Conservation (phyloP, 2,888 invertebrate species). For the Tribolium freemani region DNA sequence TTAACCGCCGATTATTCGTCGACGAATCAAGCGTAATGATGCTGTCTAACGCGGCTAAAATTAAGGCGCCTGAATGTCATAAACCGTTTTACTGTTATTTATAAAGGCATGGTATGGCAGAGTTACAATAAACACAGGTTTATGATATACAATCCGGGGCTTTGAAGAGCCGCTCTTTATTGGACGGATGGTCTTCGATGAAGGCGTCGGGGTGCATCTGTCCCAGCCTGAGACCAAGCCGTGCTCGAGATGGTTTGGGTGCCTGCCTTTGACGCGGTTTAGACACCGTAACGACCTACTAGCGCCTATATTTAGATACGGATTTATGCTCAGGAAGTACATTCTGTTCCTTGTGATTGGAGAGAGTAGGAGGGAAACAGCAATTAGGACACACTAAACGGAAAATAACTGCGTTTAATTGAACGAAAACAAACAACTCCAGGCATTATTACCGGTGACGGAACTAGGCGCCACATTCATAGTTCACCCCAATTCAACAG, state of each 20-base stretch:
- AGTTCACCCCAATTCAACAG: background rate
- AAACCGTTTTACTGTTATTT: slow-evolving; percentile 66
- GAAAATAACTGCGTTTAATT: slow-evolving; percentile 21
- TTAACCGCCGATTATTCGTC: slow-evolving; percentile 57
- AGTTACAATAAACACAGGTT: slow-evolving; percentile 66
- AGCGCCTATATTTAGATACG: slow-evolving; percentile 3
- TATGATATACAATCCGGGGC: slow-evolving; percentile 61
- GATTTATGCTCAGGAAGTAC: slow-evolving; percentile 42
- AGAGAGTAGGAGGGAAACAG: slow-evolving; percentile 4
- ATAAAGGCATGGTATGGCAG: slow-evolving; percentile 65
- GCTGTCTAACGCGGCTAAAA: slow-evolving; percentile 48
- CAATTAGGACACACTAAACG: slow-evolving; percentile 33
- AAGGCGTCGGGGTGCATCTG: slow-evolving; percentile 45
- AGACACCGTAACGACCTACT: slow-evolving; percentile 10
- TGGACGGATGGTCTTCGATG: slow-evolving; percentile 51
- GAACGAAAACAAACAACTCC: slow-evolving; percentile 25
- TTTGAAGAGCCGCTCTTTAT: slow-evolving; percentile 64
- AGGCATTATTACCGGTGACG: background rate
- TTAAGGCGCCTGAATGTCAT: slow-evolving; percentile 64
- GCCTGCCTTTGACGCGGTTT: slow-evolving; percentile 41
- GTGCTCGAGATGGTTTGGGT: slow-evolving; percentile 10
- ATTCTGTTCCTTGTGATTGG: slow-evolving; percentile 21
- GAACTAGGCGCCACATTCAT: background rate
- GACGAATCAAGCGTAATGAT: slow-evolving; percentile 42
- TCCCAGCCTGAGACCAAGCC: slow-evolving; percentile 34